A percentile compares a stretch with the other conserved stretches of the same genome.
Conservation (phyloP, 2,888 invertebrate genomes). For the Tromatobia lineatoria region DNA sequence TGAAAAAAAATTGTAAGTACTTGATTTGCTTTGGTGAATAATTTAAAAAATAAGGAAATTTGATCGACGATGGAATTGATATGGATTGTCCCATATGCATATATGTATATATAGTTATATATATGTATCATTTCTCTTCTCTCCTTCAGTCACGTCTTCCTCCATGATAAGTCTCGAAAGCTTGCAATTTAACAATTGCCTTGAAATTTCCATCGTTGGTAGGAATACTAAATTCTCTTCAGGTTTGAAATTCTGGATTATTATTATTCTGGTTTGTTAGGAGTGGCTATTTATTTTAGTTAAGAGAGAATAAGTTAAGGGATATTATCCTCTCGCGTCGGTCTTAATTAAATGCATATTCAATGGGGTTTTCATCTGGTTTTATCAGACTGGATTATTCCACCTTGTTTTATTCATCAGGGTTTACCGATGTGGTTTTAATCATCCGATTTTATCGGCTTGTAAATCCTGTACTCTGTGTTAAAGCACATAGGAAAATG, state of each 20-base stretch:
- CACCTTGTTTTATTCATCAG: neutral
- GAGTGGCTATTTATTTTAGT: neutral
- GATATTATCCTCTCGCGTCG: neutral
- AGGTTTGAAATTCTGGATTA: neutral
- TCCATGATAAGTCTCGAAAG: slow-evolving; percentile 21
- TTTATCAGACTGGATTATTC: neutral
- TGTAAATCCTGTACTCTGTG: too few species aligned
- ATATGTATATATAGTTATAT: neutral
- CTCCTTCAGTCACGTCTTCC: slow-evolving; percentile 5
- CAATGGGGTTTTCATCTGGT: neutral
- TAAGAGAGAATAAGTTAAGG: neutral
- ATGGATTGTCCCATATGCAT: too few species aligned
- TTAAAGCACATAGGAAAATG: too few species aligned
- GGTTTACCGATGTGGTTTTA: neutral
- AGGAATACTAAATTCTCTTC: slow-evolving; percentile 4
- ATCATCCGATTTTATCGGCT: neutral
- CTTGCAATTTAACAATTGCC: slow-evolving; percentile 25
- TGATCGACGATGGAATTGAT: too few species aligned
- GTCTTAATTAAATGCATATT: neutral
- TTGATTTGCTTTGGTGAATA: too few species aligned
- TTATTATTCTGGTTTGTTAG: neutral
- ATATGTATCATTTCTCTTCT: slow-evolving; percentile 7
- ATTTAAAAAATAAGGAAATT: too few species aligned
- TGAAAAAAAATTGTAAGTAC: too few species aligned
- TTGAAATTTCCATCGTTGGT: slow-evolving; percentile 15